These are phyloP conservation scores for Pogoniulus pusillus DNA, from an alignment of 2,797 vertebrate genomes.

Conservation along the genomic window DNA sequence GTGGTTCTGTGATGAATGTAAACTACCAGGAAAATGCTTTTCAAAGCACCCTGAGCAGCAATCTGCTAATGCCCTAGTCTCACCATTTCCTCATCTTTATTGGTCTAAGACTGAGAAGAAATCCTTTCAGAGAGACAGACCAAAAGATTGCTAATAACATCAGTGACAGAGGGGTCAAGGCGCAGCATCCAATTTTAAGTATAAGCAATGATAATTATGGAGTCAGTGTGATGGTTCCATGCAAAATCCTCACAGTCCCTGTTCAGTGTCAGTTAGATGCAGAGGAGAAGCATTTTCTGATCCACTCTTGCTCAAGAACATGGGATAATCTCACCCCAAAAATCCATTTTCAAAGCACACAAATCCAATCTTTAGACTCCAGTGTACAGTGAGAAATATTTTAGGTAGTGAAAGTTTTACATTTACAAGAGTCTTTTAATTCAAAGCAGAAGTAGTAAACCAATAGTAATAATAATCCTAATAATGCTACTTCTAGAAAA, in stretches of 20 bases:
- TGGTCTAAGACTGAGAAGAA: neutral
- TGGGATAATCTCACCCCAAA: neutral
- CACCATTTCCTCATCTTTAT: neutral
- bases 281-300: neutral
- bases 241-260: neutral
- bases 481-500: no score
- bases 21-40: neutral
- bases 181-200: neutral
- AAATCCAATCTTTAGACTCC: neutral
- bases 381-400: neutral
- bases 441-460: neutral
- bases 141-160: neutral
- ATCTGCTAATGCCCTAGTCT: neutral
- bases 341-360: neutral
- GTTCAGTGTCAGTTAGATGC: neutral
- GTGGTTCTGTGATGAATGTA: no score
- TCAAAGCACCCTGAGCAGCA: neutral
- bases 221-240: neutral
- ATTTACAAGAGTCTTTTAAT: neutral
- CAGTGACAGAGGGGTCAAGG: neutral
- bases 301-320: neutral
- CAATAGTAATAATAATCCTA: neutral
- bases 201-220: constrained; percentile 19
- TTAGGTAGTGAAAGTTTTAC: neutral
- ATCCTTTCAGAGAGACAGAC: neutral